phyloP scores from a whole-genome alignment of 2,888 invertebrate species.

The Trissolcus brochymenae region DNA sequence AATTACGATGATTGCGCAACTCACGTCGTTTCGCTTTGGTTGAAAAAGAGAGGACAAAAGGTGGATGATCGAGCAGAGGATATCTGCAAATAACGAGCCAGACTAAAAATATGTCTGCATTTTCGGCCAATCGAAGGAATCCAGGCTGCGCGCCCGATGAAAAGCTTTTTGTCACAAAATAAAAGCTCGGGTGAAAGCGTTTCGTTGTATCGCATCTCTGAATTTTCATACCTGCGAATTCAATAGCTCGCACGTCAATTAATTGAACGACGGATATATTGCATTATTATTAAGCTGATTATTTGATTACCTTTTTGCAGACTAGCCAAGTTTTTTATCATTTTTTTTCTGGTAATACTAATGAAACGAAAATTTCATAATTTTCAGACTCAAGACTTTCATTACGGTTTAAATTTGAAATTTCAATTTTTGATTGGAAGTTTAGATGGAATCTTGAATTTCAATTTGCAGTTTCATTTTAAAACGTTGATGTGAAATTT shows the following conservation, averaged over 20 bases:
- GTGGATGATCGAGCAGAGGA: slow-evolving; percentile 1
- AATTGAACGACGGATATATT: neutral
- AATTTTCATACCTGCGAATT: slow-evolving; percentile 30
- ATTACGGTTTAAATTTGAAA: too few species aligned
- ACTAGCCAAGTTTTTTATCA: too few species aligned
- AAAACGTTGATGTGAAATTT: neutral
- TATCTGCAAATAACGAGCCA: slow-evolving; percentile 9
- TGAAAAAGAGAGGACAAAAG: slow-evolving; percentile 8
- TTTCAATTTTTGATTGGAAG: too few species aligned
- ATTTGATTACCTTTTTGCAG: too few species aligned
- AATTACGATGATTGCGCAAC: slow-evolving; percentile 3
- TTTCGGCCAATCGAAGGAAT: slow-evolving; percentile 29
- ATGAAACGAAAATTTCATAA: too few species aligned
- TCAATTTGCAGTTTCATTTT: too few species aligned
- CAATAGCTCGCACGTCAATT: slow-evolving; percentile 39
- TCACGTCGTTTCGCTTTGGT: slow-evolving; percentile 3
- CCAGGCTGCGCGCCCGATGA: slow-evolving; percentile 18
- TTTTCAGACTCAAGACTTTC: too few species aligned
- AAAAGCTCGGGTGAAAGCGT: slow-evolving; percentile 37
- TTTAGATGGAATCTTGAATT: too few species aligned
- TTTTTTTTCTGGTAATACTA: too few species aligned
- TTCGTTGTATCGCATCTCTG: slow-evolving; percentile 34
- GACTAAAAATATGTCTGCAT: slow-evolving; percentile 13
- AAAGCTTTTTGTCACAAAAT: slow-evolving; percentile 8
- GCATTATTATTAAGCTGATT: neutral